phyloP scores from a whole-genome alignment of 1,140 invertebrate species.

The Lordiphosa clarofinis region DNA sequence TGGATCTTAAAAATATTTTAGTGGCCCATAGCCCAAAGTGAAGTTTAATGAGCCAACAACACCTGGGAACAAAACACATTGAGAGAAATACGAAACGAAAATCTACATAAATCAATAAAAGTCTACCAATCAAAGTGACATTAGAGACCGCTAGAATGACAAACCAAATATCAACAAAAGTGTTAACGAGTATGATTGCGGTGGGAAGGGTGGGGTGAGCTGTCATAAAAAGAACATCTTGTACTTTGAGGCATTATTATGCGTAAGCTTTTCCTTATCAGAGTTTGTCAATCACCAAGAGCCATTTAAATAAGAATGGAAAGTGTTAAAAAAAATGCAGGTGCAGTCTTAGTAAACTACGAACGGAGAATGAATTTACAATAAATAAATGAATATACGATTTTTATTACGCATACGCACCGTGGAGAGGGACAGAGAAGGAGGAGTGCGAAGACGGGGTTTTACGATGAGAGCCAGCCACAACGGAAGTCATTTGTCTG shows the following conservation, averaged over 20 bases:
- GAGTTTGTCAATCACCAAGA: constrained; percentile 3
- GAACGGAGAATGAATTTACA: neutral
- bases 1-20: too few relatives aligned
- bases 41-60: too few relatives aligned
- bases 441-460: neutral
- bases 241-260: constrained; percentile 6
- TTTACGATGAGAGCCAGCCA: constrained; percentile 46
- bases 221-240: constrained; percentile 4
- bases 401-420: constrained; percentile 45
- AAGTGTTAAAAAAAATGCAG: constrained; percentile 10
- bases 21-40: too few relatives aligned
- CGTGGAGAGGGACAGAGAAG: constrained; percentile 5
- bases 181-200: constrained; percentile 4
- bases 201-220: neutral
- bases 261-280: constrained; percentile 2
- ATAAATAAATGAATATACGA: neutral
- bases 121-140: constrained; percentile 8
- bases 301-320: constrained; percentile 11
- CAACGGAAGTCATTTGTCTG: constrained; percentile 73
- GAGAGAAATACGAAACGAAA: constrained; percentile 3
- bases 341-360: too few relatives aligned
- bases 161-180: constrained; percentile 1
- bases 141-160: constrained; percentile 13
- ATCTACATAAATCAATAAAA: constrained; percentile 16
- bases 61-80: too few relatives aligned